These are phyloP conservation scores for Cervus canadensis DNA, from an alignment of 2,113 vertebrate species.

Conservation along the genomic window DNA sequence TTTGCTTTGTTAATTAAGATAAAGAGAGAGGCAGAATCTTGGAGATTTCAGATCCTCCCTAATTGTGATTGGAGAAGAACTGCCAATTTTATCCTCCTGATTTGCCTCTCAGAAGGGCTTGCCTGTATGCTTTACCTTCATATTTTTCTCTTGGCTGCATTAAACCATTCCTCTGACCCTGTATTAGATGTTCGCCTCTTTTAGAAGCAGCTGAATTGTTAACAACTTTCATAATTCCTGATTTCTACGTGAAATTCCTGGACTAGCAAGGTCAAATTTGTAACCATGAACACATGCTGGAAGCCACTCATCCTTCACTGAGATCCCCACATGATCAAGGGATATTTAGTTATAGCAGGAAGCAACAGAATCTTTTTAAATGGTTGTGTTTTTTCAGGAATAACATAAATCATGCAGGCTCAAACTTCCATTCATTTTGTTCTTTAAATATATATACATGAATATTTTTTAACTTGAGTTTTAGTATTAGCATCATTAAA, in stretches of 20 bases:
- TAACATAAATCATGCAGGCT: background rate
- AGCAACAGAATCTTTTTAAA: background rate
- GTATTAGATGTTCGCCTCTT: background rate
- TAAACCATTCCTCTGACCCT: background rate
- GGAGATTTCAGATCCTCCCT: background rate
- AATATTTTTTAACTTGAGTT: background rate
- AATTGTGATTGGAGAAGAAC: background rate
- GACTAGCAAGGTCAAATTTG: background rate
- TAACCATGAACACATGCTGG: background rate
- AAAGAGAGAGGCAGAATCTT: constrained; percentile 25
- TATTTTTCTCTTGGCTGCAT: background rate
- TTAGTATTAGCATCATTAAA: background rate
- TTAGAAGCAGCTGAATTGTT: background rate
- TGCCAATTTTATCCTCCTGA: background rate
- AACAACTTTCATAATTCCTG: background rate
- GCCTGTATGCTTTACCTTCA: background rate
- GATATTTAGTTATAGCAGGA: background rate
- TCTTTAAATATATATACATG: background rate
- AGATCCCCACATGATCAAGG: background rate
- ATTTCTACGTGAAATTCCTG: background rate
- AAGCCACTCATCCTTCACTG: background rate
- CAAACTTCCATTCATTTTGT: background rate
- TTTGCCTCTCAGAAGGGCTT: background rate
- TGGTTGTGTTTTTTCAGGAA: background rate
- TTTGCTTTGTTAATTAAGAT: constrained; percentile 50